Conservation (phyloP, 2,888 invertebrate species). For the Zaprionus bogoriensis region DNA sequence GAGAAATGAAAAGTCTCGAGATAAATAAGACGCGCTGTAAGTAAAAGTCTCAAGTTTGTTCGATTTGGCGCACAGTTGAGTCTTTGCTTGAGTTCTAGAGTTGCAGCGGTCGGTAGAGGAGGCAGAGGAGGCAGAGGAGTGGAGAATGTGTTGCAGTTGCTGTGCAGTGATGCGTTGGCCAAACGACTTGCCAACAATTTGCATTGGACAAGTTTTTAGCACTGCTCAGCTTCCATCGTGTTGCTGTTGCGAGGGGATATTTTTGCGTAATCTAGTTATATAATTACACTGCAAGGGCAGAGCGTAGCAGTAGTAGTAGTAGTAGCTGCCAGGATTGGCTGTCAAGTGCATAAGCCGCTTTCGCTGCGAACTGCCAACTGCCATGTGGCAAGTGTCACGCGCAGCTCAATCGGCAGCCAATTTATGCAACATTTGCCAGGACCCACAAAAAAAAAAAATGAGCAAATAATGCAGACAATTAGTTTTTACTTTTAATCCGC, state of each 20-base stretch:
- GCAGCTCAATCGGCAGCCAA: constrained; percentile 2
- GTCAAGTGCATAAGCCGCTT: constrained; percentile 1
- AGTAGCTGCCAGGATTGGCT: not conserved
- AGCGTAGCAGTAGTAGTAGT: not conserved
- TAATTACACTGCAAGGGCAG: constrained; percentile 45
- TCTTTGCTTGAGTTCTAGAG: not conserved
- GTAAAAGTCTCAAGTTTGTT: not conserved
- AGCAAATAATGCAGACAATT: constrained; percentile 2
- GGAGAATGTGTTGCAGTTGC: not conserved
- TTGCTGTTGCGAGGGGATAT: not conserved
- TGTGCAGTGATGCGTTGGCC: constrained; percentile 42
- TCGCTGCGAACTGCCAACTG: not conserved
- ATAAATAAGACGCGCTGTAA: not conserved
- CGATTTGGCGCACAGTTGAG: not conserved
- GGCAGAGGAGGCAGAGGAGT: not conserved
- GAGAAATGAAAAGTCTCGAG: not conserved
- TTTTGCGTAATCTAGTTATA: constrained; percentile 58
- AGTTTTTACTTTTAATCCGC: not conserved
- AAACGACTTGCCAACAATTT: constrained; percentile 56
- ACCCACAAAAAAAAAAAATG: too few species aligned
- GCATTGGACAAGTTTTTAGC: constrained; percentile 42
- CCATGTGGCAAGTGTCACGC: not conserved
- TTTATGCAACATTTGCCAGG: constrained; percentile 9
- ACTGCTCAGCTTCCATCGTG: not conserved
- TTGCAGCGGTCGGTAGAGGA: not conserved